A percentile compares a stretch with the other conserved stretches of the same genome.
Evolutionary conservation across 35 echinoderm and acorn worm genomes (phyloP).

Genomic region (Patiria miniata): DNA sequence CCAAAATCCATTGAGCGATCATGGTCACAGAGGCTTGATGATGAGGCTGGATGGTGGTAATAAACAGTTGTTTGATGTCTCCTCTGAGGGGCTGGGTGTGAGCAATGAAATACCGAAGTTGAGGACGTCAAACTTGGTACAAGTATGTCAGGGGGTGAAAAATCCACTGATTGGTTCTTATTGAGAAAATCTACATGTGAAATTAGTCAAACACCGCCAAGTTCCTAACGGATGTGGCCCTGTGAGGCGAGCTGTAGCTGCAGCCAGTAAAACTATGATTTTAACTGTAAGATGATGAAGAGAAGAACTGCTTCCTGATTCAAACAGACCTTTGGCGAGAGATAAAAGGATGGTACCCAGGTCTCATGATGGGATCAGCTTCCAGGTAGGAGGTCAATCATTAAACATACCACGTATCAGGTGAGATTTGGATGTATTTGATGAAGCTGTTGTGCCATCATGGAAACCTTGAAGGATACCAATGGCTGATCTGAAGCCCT

Average conservation of each 20-base stretch:
- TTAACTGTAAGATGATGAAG: slow-evolving; percentile 43
- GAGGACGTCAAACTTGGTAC: slow-evolving; percentile 42
- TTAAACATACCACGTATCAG: slow-evolving; percentile 36
- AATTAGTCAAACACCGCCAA: background rate
- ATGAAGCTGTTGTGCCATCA: slow-evolving; percentile 19
- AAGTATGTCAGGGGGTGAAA: slow-evolving; percentile 14
- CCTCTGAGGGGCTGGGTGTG: slow-evolving; percentile 35
- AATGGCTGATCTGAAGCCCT: slow-evolving; percentile 53
- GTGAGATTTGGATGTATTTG: background rate
- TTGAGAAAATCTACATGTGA: slow-evolving; percentile 22
- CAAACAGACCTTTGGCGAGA: slow-evolving; percentile 16
- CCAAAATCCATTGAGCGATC: slow-evolving; percentile 36
- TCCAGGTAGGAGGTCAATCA: background rate
- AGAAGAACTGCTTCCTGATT: slow-evolving; percentile 33
- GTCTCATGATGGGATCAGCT: slow-evolving; percentile 44
- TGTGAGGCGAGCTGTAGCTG: background rate
- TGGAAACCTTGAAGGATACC: slow-evolving; percentile 35
- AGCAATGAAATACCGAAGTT: slow-evolving; percentile 39
- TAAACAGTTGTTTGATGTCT: slow-evolving; percentile 10
- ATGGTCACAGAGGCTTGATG: slow-evolving; percentile 27
- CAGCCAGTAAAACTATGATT: slow-evolving; percentile 40
- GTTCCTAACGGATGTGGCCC: slow-evolving; percentile 42
- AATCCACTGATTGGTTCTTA: slow-evolving; percentile 46
- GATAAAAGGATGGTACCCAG: slow-evolving; percentile 22
- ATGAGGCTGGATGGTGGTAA: slow-evolving; percentile 34